These are phyloP conservation scores for Cosmopolites sordidus DNA, from an alignment of 2,888 invertebrate species.

Conservation along the genomic window DNA sequence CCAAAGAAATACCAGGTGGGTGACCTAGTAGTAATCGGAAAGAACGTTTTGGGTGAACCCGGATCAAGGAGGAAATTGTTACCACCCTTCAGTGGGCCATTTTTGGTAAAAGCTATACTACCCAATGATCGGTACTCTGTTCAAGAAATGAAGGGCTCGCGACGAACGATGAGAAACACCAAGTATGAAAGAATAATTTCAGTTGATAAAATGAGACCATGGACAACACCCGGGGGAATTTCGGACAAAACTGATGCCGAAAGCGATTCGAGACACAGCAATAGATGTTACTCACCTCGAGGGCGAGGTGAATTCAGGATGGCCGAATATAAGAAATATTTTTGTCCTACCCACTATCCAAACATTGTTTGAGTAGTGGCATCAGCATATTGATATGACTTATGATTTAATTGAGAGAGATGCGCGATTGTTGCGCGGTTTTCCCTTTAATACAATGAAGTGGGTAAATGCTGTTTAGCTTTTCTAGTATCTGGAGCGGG, in stretches of 20 bases:
- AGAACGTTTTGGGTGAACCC: background rate
- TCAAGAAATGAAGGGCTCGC: background rate
- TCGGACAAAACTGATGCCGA: background rate
- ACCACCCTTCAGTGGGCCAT: background rate
- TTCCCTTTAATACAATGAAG: too few relatives aligned
- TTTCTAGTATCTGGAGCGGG: too few relatives aligned
- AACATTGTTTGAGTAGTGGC: too few relatives aligned
- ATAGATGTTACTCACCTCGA: background rate
- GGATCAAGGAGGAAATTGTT: too few relatives aligned
- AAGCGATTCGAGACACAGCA: background rate
- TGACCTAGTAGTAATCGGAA: background rate
- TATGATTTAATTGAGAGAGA: too few relatives aligned
- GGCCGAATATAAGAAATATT: constrained; percentile 1
- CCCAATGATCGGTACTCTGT: background rate
- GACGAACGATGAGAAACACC: background rate
- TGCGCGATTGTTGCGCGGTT: too few relatives aligned
- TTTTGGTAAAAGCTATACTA: too few relatives aligned
- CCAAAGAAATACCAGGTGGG: constrained; percentile 1
- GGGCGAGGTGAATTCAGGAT: constrained; percentile 2
- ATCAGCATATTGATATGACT: too few relatives aligned
- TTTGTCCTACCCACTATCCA: too few relatives aligned
- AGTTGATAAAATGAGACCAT: background rate
- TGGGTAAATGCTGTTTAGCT: too few relatives aligned
- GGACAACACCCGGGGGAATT: background rate
- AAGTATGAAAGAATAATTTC: background rate